These are phyloP conservation scores for Ceuthmochares aereus DNA, from an alignment of 2,113 vertebrate genomes.

Conservation along the genomic window DNA sequence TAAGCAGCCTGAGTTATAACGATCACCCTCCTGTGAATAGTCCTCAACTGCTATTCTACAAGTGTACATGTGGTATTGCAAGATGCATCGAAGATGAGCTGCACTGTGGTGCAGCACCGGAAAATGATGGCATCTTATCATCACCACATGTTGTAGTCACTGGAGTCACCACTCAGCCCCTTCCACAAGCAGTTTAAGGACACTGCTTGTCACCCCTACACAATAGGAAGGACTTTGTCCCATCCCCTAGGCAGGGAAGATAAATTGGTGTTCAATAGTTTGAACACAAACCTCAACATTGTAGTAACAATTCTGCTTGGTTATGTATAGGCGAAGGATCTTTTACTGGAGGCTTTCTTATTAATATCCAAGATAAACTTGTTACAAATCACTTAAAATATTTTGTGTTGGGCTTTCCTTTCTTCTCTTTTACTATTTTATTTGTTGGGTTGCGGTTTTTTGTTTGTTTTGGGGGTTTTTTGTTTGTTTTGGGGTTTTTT, in stretches of 20 bases:
- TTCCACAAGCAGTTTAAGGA: not conserved
- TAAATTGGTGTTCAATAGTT: not conserved
- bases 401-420: not conserved
- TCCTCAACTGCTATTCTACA: not conserved
- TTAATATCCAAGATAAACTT: not conserved
- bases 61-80: not conserved
- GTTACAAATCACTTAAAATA: not conserved
- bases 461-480: too few species aligned
- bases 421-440: not conserved
- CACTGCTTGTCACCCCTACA: not conserved
- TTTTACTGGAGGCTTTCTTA: not conserved
- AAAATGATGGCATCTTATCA: not conserved
- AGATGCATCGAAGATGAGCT: not conserved
- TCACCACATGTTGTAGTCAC: not conserved
- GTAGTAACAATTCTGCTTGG: not conserved
- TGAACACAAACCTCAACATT: not conserved
- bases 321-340: not conserved
- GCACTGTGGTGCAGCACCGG: not conserved
- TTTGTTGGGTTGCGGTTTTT: not conserved
- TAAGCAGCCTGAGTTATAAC: not conserved
- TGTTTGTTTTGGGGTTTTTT: too few species aligned
- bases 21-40: fast-evolving
- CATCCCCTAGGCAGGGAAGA: not conserved
- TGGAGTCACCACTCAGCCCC: not conserved
- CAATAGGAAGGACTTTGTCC: not conserved